A percentile compares a stretch with the other conserved stretches of the same genome.
phyloP scores from a whole-genome alignment of 1,140 invertebrate genomes.

The Mactra quadrangularis region DNA sequence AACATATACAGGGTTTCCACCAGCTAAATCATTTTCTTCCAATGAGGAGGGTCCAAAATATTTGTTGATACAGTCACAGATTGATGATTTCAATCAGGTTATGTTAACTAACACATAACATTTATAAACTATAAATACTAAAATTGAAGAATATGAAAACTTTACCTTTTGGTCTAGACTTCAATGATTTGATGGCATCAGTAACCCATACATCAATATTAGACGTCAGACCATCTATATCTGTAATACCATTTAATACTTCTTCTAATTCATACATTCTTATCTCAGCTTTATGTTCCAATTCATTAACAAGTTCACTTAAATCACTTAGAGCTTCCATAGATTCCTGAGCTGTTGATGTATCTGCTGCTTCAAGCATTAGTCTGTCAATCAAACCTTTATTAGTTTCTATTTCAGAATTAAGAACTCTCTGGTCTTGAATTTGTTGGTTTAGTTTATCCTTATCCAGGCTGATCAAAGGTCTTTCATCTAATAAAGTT shows the following conservation, averaged over 20 bases:
- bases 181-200: slow-evolving; percentile 74
- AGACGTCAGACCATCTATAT: slow-evolving; percentile 90
- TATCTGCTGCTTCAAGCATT: slow-evolving; percentile 64
- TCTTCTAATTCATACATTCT: slow-evolving; percentile 96
- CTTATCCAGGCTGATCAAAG: slow-evolving; percentile 93
- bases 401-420: slow-evolving; percentile 93
- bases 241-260: slow-evolving; percentile 93
- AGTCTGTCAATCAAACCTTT: slow-evolving; percentile 85
- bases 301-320: slow-evolving; percentile 95
- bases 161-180: slow-evolving; percentile 69
- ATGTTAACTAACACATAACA: too few relatives aligned
- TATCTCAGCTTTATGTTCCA: slow-evolving; percentile 93
- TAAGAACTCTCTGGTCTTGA: slow-evolving; percentile 91
- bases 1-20: too few relatives aligned
- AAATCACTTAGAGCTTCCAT: slow-evolving; percentile 91
- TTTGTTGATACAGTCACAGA: too few relatives aligned
- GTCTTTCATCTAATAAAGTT: slow-evolving; percentile 87
- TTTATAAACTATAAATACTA: too few relatives aligned
- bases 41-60: too few relatives aligned
- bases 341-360: slow-evolving; percentile 90
- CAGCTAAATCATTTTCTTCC: too few relatives aligned
- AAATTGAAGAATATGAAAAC: too few relatives aligned
- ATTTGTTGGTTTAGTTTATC: slow-evolving; percentile 95
- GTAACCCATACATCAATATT: slow-evolving; percentile 77
- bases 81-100: too few relatives aligned